Conservation (phyloP, 1,140 invertebrate genomes). For the Acyrthosiphon pisum region DNA sequence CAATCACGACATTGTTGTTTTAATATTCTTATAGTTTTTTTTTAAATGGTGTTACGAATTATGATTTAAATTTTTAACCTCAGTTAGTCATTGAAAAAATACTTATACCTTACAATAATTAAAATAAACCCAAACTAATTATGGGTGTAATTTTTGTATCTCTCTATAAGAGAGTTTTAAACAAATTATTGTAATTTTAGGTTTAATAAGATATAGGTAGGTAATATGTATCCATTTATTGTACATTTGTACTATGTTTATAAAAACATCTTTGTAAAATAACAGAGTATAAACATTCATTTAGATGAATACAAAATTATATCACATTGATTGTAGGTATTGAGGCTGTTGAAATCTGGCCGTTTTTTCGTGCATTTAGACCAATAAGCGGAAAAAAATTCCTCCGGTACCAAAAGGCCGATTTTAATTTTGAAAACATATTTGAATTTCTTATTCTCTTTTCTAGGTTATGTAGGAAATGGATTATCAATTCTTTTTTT, state of each 20-base stretch:
- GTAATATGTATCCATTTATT: neutral
- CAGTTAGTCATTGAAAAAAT: neutral
- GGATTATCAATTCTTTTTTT: no score
- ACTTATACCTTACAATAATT: neutral
- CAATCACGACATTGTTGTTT: neutral
- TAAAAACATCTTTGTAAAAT: neutral
- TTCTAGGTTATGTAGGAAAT: no score
- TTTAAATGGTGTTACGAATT: neutral
- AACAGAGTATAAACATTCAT: neutral
- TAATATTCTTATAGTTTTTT: neutral
- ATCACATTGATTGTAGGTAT: neutral
- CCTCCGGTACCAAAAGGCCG: no score
- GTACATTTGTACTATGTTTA: neutral
- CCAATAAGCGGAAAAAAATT: no score
- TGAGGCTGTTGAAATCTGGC: no score
- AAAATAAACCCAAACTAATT: neutral
- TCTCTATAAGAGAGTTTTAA: neutral
- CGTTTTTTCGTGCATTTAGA: no score
- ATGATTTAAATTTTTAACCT: neutral
- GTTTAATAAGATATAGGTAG: neutral
- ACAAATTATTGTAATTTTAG: neutral
- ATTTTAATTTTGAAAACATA: no score
- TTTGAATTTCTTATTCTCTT: no score
- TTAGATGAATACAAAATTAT: neutral
- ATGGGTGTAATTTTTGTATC: neutral